A percentile compares a stretch with the other conserved stretches of the same genome.
phyloP scores from a whole-genome alignment of 2,113 vertebrate genomes.

The Donacobius atricapilla region DNA sequence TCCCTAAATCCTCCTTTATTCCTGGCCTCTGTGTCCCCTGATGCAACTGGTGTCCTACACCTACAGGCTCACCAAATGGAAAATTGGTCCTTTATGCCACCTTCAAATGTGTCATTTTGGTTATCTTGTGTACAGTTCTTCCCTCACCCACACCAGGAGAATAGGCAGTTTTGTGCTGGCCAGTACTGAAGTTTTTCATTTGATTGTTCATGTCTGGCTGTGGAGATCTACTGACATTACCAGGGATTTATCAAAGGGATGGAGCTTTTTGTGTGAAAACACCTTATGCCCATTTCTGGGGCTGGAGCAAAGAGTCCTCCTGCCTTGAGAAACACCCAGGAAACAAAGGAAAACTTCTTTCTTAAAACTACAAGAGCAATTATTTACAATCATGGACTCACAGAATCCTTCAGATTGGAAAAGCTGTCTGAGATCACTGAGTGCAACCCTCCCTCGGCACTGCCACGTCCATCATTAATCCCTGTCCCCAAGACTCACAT shows the following conservation, averaged over 20 bases:
- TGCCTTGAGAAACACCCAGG: background rate
- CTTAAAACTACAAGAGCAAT: background rate
- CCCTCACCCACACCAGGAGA: background rate
- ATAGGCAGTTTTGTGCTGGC: background rate
- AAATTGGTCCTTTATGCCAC: background rate
- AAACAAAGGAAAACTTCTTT: background rate
- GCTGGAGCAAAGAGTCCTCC: background rate
- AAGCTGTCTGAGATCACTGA: background rate
- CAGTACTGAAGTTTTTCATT: background rate
- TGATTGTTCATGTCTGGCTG: background rate
- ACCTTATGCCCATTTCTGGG: background rate
- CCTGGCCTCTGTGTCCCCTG: background rate
- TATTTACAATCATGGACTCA: background rate
- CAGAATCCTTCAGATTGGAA: background rate
- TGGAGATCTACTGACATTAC: background rate
- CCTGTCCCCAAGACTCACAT: background rate
- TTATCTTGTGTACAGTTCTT: background rate
- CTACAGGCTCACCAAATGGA: background rate
- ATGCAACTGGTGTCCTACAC: background rate
- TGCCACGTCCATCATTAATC: background rate
- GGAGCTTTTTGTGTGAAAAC: background rate
- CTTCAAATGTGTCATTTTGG: background rate
- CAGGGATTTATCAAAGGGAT: background rate
- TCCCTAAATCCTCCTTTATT: background rate
- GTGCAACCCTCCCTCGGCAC: too few species aligned